These are phyloP conservation scores for Trichonephila inaurata DNA, from an alignment of 1,140 invertebrate genomes.

Conservation along the genomic window DNA sequence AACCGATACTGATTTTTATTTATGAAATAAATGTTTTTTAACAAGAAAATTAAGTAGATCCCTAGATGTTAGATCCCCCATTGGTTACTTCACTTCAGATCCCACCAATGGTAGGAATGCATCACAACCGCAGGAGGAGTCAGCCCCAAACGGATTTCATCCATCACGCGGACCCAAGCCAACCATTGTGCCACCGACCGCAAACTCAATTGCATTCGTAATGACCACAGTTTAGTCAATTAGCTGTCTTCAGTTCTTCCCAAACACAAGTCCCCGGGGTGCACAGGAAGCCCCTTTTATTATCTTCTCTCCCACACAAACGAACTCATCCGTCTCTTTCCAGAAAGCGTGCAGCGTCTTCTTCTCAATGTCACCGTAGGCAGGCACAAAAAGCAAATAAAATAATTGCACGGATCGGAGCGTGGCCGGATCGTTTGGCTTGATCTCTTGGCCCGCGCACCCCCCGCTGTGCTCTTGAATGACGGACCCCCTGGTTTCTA, in stretches of 20 bases:
- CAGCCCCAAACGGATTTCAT: not conserved
- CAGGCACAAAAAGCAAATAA: conserved; percentile 6
- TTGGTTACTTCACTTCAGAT: not conserved
- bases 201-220: not conserved
- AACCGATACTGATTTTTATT: no score
- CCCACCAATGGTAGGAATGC: not conserved
- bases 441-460: conserved; percentile 37
- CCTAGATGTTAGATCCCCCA: not conserved
- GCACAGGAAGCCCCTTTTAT: not conserved
- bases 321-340: conserved; percentile 6
- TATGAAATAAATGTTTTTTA: no score
- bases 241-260: not conserved
- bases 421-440: conserved; percentile 49
- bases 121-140: not conserved
- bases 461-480: conserved; percentile 58
- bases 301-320: not conserved
- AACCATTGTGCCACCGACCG: not conserved
- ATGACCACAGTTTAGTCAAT: conserved; percentile 29
- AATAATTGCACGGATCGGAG: conserved; percentile 45
- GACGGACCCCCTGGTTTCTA: conserved; percentile 51
- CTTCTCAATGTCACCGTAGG: not conserved
- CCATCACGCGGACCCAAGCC: not conserved
- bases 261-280: not conserved
- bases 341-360: not conserved
- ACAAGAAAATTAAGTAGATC: not conserved